Evolutionary conservation across 2,797 vertebrate genomes (phyloP).

Genomic region (Pseudopleuronectes americanus): DNA sequence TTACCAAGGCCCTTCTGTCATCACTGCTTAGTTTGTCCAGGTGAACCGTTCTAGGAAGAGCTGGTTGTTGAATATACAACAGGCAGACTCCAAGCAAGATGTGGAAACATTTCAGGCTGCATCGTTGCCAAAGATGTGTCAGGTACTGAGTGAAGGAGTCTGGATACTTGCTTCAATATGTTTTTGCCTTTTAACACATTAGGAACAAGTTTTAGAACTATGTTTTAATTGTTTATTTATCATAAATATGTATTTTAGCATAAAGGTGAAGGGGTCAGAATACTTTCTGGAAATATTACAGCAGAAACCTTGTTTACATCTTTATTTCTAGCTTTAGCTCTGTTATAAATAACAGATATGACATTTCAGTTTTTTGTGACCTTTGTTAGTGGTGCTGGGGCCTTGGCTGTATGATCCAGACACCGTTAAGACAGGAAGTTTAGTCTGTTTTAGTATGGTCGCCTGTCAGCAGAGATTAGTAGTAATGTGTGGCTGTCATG

Average conservation of each 20-base stretch:
- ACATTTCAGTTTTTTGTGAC: conserved; percentile 34
- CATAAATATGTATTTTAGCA: no score
- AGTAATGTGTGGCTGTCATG: conserved; percentile 70
- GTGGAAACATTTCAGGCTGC: no score
- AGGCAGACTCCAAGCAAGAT: no score
- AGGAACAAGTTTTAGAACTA: no score
- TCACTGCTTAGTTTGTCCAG: not conserved
- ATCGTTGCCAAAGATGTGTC: no score
- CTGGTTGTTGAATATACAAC: not conserved
- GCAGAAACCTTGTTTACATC: not conserved
- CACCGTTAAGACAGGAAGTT: conserved; percentile 73
- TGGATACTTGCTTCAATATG: no score
- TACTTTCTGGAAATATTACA: not conserved
- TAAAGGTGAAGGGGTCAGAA: not conserved
- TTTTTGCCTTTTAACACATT: no score
- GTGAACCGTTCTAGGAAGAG: not conserved
- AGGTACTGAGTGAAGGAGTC: no score
- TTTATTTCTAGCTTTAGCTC: not conserved
- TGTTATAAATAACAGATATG: conserved; percentile 11
- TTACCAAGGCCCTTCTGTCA: not conserved
- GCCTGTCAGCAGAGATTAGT: conserved; percentile 69
- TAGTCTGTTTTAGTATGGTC: conserved; percentile 67
- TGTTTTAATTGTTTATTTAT: no score
- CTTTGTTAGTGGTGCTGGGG: conserved; percentile 27
- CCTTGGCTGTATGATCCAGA: conserved; percentile 46